Evolutionary conservation across 1,140 invertebrate species (phyloP).

Genomic region (Drosophila santomea): DNA sequence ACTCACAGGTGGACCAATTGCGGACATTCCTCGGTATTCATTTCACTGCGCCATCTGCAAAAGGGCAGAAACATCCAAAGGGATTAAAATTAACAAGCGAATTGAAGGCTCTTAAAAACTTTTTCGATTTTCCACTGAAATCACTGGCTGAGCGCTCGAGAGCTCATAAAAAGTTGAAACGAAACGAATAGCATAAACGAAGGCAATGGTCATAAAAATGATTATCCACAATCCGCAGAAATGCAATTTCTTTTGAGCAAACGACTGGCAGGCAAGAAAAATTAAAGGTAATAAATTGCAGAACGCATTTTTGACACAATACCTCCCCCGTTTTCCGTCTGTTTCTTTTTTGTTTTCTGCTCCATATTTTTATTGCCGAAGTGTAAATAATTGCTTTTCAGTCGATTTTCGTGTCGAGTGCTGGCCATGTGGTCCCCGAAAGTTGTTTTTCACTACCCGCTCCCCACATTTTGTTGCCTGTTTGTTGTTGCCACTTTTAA

Average conservation of each 20-base stretch:
- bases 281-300: constrained; percentile 77
- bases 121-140: constrained; percentile 41
- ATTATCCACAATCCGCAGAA: constrained; percentile 64
- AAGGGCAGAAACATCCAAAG: constrained; percentile 5
- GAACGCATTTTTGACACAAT: constrained; percentile 70
- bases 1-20: constrained; percentile 39
- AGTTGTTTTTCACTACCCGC: constrained; percentile 2
- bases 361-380: constrained; percentile 77
- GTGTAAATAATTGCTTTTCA: constrained; percentile 82
- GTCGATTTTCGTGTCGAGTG: constrained; percentile 75
- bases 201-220: constrained; percentile 43
- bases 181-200: constrained; percentile 27
- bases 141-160: constrained; percentile 21
- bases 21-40: constrained; percentile 48
- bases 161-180: constrained; percentile 43
- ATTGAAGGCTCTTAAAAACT: constrained; percentile 42
- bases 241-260: constrained; percentile 34
- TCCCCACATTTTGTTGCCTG: constrained; percentile 8
- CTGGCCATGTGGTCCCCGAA: constrained; percentile 36
- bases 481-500: constrained; percentile 59
- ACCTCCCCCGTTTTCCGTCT: constrained; percentile 8
- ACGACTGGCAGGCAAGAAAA: constrained; percentile 58
- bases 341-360: constrained; percentile 21
- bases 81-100: constrained; percentile 52
- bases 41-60: constrained; percentile 34